phyloP scores from a whole-genome alignment of 2,888 invertebrate species.

The Melinaea menophilus region DNA sequence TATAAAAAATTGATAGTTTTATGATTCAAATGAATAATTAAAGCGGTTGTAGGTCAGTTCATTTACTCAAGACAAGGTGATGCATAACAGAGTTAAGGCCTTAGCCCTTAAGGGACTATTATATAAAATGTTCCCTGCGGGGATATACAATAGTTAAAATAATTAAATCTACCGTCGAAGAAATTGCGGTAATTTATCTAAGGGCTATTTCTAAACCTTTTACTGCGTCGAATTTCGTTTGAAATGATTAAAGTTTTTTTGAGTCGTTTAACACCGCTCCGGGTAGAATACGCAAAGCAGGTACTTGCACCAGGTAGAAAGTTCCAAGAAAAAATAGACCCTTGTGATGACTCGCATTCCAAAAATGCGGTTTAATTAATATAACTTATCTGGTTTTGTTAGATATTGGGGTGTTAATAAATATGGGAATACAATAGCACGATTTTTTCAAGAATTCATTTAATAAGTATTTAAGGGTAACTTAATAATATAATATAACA shows the following conservation, averaged over 20 bases:
- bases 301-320: slow-evolving; percentile 32
- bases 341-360: background rate
- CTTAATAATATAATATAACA: no score
- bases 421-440: no score
- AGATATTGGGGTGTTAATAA: no score
- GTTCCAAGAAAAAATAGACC: slow-evolving; percentile 35
- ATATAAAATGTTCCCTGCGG: slow-evolving; percentile 12
- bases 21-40: no score
- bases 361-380: background rate
- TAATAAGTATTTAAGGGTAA: no score
- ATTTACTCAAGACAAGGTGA: background rate
- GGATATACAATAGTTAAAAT: slow-evolving; percentile 20
- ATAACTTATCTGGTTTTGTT: background rate
- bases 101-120: slow-evolving; percentile 14
- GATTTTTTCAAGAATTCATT: no score
- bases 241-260: slow-evolving; percentile 52
- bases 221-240: slow-evolving; percentile 13
- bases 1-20: no score
- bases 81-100: slow-evolving; percentile 7
- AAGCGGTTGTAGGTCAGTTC: no score
- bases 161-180: slow-evolving; percentile 20
- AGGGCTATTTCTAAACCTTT: slow-evolving; percentile 41
- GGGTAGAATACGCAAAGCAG: slow-evolving; percentile 55
- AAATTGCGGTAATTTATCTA: slow-evolving; percentile 35
- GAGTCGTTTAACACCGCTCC: slow-evolving; percentile 70